Evolutionary conservation across 2,888 invertebrate genomes (phyloP), one percentile per base, ranked within the genome.

Genomic region (Sthenelais limicola): DNA sequence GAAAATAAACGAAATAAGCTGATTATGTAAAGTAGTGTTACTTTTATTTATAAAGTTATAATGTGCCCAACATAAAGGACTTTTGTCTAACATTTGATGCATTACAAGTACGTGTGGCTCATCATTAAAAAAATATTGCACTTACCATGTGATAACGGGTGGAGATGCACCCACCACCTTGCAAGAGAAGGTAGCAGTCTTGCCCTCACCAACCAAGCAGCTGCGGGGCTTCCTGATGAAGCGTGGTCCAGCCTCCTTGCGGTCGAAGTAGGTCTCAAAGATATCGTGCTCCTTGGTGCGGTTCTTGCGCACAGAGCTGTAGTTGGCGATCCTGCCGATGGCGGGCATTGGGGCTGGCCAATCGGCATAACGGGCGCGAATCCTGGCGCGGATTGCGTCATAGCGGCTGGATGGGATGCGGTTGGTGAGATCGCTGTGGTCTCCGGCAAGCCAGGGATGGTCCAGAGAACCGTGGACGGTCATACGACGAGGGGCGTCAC

Each of bases 211-310:
- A 80, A 96, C 95, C 90, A 97, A 95, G 78, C 97, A 96, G 74
- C 95, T 96, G 83, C 94, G 93, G 7, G 99, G 99, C 86, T 94
- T 94, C 87, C 99, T 97, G 82, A 99, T 96, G 90, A 99, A 99
- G 86, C 98, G 91, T 5, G 99, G 99, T 56, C 96, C 97, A 28
- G 98, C 98, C 90, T 99, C 98, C 81, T 96, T 91, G 51, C 98
- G 94, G 89, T 98, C 95, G 87, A 98, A 97, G 84, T 94, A 95
- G 78, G 96, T 93, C 82, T 99, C 98, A 87, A 96, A 94, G 76
- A 99, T 98, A 89, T 93, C 94, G 90, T 97, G 98, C 89, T 97
- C 97, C 83, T 97, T 96, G 87, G 97, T 93, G 78, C 98, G 92
- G 78, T 98, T 91, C 89, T 98, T 98, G 77, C 98, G 92, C 73